These are phyloP conservation scores for Leptinotarsa undecemlineata DNA, from an alignment of 1,140 invertebrate genomes.

Conservation along the genomic window DNA sequence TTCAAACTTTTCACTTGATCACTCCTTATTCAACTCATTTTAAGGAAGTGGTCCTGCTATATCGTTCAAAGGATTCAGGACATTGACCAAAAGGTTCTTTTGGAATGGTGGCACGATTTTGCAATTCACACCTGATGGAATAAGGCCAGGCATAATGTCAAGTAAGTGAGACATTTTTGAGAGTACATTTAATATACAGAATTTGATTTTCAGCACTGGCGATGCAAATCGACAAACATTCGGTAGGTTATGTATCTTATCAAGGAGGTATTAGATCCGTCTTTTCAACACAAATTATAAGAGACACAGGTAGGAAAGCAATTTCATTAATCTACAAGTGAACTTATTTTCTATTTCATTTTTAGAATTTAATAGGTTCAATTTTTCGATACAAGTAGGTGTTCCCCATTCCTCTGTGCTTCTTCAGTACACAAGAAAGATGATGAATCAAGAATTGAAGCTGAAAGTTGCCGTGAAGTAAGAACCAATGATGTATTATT, in stretches of 20 bases:
- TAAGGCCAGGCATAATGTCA: conserved; percentile 71
- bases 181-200: too few relatives aligned
- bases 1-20: not conserved
- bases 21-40: conserved; percentile 17
- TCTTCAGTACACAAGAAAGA: conserved; percentile 75
- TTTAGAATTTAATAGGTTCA: conserved; percentile 59
- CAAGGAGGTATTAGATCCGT: conserved; percentile 73
- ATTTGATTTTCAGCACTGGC: conserved; percentile 68
- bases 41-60: conserved; percentile 72
- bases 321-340: not conserved
- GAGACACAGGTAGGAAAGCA: conserved; percentile 66
- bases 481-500: conserved; percentile 44
- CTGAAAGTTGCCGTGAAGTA: conserved; percentile 79
- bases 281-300: conserved; percentile 78
- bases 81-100: conserved; percentile 71
- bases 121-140: conserved; percentile 71
- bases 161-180: conserved; percentile 60
- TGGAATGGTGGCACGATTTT: conserved; percentile 71
- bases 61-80: conserved; percentile 74
- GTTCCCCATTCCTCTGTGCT: conserved; percentile 78
- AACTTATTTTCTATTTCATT: conserved; percentile 23
- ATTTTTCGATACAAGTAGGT: conserved; percentile 77
- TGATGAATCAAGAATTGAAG: conserved; percentile 77
- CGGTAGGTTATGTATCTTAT: conserved; percentile 85
- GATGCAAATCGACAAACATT: conserved; percentile 81